Percentiles rank a stretch among this genome's conserved stretches.
phyloP scores from a whole-genome alignment of 2,113 vertebrate genomes.

The Circaetus gallicus region DNA sequence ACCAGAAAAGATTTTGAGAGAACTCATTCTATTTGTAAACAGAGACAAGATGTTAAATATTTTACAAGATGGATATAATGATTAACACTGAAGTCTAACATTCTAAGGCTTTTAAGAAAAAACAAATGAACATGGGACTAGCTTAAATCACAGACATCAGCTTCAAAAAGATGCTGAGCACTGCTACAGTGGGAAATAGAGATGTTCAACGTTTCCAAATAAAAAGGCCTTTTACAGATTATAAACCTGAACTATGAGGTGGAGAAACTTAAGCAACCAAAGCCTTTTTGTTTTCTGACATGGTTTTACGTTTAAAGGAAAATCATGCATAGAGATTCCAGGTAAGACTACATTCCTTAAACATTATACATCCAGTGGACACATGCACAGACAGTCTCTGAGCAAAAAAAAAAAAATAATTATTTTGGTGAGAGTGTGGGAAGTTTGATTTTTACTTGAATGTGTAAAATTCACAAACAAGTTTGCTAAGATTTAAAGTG shows the following conservation, averaged over 20 bases:
- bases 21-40: constrained; percentile 53
- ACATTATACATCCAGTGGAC: background rate
- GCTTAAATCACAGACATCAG: background rate
- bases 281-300: background rate
- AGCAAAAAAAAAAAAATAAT: background rate
- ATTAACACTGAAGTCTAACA: constrained; percentile 8
- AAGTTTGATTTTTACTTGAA: background rate
- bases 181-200: background rate
- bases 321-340: background rate
- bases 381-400: background rate
- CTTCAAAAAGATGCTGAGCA: background rate
- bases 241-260: background rate
- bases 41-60: constrained; percentile 42
- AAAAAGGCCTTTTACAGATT: background rate
- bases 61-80: constrained; percentile 46
- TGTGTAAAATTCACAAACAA: background rate
- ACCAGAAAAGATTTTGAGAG: background rate
- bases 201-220: background rate
- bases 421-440: background rate
- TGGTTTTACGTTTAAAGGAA: background rate
- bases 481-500: background rate
- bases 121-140: background rate
- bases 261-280: background rate
- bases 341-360: background rate
- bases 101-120: background rate